Percentiles rank a stretch among this genome's conserved stretches.
Evolutionary conservation across 1,140 invertebrate genomes (phyloP).

Genomic region (Dolichoris vasculosae): DNA sequence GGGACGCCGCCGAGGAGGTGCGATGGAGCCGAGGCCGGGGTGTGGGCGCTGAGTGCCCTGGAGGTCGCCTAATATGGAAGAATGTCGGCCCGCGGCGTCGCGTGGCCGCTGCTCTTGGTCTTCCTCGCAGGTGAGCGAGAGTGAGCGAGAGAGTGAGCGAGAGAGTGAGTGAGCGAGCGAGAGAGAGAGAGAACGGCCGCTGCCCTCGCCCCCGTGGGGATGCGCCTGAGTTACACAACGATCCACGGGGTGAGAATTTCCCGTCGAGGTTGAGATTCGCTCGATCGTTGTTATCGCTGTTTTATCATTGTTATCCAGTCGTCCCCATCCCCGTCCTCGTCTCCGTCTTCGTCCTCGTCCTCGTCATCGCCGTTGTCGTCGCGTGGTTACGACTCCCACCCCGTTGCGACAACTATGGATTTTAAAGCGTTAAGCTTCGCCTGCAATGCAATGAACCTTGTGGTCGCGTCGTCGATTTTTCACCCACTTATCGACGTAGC

Average conservation of each 20-base stretch:
- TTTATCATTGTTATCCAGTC: no score
- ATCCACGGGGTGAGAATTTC: no score
- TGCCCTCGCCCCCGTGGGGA: slow-evolving; percentile 24
- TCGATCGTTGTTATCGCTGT: no score
- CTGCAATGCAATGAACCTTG: background rate
- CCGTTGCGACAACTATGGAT: background rate
- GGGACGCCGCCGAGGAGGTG: background rate
- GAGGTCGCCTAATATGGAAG: slow-evolving; percentile 65
- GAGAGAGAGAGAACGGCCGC: slow-evolving; percentile 45
- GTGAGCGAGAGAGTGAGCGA: slow-evolving; percentile 45
- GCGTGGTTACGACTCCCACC: background rate
- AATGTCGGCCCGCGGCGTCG: slow-evolving; percentile 63
- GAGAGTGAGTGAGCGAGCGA: no score
- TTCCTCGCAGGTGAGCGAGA: slow-evolving; percentile 63
- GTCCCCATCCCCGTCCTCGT: no score
- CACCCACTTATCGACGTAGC: background rate
- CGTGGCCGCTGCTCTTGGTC: slow-evolving; percentile 64
- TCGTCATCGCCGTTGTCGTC: no score
- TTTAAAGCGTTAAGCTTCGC: background rate
- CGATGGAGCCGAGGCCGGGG: background rate
- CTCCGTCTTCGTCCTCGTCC: no score
- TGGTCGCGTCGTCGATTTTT: background rate
- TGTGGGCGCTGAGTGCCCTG: background rate
- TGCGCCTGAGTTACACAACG: no score
- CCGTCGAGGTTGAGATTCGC: no score